These are phyloP conservation scores for Notolabrus celidotus DNA, from an alignment of 2,797 vertebrate species.

Conservation along the genomic window DNA sequence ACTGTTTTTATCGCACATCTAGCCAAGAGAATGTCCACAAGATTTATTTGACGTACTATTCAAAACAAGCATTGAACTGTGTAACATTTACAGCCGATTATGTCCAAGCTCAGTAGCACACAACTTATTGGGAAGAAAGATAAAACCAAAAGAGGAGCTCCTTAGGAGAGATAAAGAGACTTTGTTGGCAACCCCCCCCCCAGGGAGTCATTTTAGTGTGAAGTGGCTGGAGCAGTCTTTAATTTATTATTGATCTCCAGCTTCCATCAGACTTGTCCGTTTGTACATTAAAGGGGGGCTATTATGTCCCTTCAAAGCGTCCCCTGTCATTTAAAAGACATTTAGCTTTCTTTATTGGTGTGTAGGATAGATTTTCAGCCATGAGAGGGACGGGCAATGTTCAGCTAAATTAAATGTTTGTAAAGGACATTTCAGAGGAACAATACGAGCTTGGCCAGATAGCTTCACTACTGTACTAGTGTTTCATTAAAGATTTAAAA, in stretches of 20 bases:
- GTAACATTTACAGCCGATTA: not conserved
- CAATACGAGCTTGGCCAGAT: conserved; percentile 14
- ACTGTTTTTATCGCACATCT: not conserved
- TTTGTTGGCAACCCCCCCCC: conserved; percentile 56
- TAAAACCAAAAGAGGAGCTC: conserved; percentile 37
- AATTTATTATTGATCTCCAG: conserved; percentile 80
- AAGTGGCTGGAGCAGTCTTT: conserved; percentile 66
- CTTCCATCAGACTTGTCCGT: conserved; percentile 58
- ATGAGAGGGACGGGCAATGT: conserved; percentile 10
- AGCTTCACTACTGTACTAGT: conserved; percentile 15
- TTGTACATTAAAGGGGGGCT: conserved; percentile 63
- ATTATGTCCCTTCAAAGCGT: conserved; percentile 66
- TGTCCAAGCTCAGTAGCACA: not conserved
- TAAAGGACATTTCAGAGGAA: conserved; percentile 38
- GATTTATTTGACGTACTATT: not conserved
- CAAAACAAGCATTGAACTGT: not conserved
- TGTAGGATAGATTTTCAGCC: conserved; percentile 32
- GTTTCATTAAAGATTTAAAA: conserved; percentile 38
- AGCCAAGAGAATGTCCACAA: not conserved
- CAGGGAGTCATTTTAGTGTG: conserved; percentile 61
- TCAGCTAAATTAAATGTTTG: conserved; percentile 54
- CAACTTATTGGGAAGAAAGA: conserved; percentile 24
- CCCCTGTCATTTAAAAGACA: conserved; percentile 56
- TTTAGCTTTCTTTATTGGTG: conserved; percentile 53
- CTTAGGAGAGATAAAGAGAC: conserved; percentile 62